Conservation (phyloP, 1,140 invertebrate species). For the Euglossa dilemma region DNA sequence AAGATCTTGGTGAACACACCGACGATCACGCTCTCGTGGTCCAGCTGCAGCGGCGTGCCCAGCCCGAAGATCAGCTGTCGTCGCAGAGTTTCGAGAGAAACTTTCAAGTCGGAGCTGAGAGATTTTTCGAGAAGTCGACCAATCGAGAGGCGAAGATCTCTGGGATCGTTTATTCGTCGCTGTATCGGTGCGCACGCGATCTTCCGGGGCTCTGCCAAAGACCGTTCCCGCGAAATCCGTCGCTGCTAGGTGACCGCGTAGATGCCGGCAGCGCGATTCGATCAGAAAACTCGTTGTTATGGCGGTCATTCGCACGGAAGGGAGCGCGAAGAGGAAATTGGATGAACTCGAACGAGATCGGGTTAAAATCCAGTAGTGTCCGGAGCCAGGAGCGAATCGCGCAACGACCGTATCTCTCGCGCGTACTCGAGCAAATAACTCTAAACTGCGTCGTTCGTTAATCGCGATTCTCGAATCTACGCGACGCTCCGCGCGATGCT, state of each 20-base stretch:
- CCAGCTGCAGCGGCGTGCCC: conserved; percentile 86
- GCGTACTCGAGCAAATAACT: neutral
- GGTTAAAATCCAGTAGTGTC: conserved; percentile 15
- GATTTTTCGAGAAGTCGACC: neutral
- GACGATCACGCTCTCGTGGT: conserved; percentile 85
- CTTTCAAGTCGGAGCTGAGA: neutral
- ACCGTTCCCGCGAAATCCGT: conserved; percentile 16
- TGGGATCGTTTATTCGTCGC: too few relatives aligned
- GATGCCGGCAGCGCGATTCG: conserved; percentile 26
- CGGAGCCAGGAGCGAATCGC: neutral
- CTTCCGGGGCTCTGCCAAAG: neutral
- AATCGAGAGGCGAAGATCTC: neutral
- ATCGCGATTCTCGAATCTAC: neutral
- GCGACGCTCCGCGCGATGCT: neutral
- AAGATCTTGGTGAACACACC: conserved; percentile 86
- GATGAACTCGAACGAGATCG: conserved; percentile 45
- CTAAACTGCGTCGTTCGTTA: neutral
- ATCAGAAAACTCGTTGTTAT: conserved; percentile 51
- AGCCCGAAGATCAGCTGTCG: conserved; percentile 85
- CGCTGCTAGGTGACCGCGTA: neutral
- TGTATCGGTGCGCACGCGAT: neutral
- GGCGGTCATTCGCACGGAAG: conserved; percentile 36
- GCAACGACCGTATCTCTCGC: neutral
- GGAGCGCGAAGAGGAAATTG: conserved; percentile 43
- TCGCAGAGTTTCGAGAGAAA: neutral